Evolutionary conservation across 2,888 invertebrate species (phyloP).

Genomic region (Tachina grossa): DNA sequence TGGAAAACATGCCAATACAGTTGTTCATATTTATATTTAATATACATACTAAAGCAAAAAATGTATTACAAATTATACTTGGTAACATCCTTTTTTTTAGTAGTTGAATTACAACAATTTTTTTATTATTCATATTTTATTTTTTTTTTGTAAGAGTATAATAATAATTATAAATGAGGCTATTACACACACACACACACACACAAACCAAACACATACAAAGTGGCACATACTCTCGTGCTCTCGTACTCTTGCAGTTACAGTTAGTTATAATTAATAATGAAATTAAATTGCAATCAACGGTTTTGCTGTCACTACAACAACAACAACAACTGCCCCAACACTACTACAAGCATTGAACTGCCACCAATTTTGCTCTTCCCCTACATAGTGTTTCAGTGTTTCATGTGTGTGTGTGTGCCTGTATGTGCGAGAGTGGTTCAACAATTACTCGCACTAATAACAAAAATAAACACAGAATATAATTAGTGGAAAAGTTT

Average conservation of each 20-base stretch:
- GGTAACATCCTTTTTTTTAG: conserved; percentile 61
- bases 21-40: background rate
- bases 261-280: conserved; percentile 68
- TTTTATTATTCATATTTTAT: conserved; percentile 56
- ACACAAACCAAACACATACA: conserved; percentile 28
- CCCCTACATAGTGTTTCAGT: conserved; percentile 10
- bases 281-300: conserved; percentile 71
- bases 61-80: conserved; percentile 54
- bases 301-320: conserved; percentile 47
- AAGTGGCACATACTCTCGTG: conserved; percentile 37
- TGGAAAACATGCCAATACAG: conserved; percentile 22
- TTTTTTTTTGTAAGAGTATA: conserved; percentile 57
- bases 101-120: conserved; percentile 44
- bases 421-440: background rate
- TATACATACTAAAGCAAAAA: conserved; percentile 29
- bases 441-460: background rate
- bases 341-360: background rate
- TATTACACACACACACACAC: no score
- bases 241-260: conserved; percentile 28
- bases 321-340: conserved; percentile 1
- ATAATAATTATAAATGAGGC: conserved; percentile 69
- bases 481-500: background rate
- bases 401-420: background rate
- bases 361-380: background rate
- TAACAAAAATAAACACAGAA: background rate